Conservation (phyloP, 1,140 invertebrate species). For the Conus betulinus region DNA sequence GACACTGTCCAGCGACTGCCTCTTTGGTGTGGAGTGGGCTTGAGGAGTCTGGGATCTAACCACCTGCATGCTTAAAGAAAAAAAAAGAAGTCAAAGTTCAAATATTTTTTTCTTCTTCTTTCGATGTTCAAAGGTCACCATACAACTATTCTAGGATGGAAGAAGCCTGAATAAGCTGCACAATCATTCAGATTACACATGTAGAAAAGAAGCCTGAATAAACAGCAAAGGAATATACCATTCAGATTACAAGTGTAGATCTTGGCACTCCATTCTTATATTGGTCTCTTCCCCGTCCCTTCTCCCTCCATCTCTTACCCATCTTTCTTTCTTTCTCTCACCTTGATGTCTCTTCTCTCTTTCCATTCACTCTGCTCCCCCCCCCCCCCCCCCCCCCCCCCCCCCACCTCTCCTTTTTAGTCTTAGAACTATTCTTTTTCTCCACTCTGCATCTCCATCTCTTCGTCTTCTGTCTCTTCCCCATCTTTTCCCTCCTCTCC, state of each 20-base stretch:
- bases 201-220: too few relatives aligned
- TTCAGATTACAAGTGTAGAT: too few relatives aligned
- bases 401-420: background rate
- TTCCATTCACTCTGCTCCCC: background rate
- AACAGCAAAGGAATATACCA: too few relatives aligned
- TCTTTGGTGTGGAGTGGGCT: slow-evolving; percentile 11
- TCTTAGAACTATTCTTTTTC: background rate
- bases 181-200: too few relatives aligned
- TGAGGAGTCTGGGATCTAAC: background rate
- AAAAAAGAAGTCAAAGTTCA: background rate
- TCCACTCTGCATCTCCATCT: background rate
- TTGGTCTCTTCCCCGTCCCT: too few relatives aligned
- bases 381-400: background rate
- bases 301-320: too few relatives aligned
- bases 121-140: too few relatives aligned
- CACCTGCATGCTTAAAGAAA: background rate
- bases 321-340: background rate
- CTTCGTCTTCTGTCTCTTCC: background rate
- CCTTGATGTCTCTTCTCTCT: background rate
- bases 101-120: too few relatives aligned
- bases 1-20: background rate
- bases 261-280: background rate
- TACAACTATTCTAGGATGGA: too few relatives aligned
- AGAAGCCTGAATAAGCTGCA: too few relatives aligned
- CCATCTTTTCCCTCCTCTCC: background rate